These are phyloP conservation scores for Poecile montanus DNA, from an alignment of 2,797 vertebrate species.

Conservation along the genomic window DNA sequence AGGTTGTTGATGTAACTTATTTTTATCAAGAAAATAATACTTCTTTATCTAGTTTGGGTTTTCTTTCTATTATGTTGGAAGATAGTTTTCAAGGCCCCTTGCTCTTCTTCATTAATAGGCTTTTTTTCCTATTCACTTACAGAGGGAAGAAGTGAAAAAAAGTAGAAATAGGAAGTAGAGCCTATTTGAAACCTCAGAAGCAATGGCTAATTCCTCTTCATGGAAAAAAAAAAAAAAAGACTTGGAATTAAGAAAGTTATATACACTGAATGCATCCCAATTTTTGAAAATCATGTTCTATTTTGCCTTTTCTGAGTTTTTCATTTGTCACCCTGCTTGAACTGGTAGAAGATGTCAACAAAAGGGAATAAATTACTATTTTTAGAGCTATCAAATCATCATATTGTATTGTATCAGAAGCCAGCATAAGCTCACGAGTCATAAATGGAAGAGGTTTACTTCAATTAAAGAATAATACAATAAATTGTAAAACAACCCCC, in stretches of 20 bases:
- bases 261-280: not conserved
- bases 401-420: not conserved
- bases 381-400: not conserved
- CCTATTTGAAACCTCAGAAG: not conserved
- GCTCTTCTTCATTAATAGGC: not conserved
- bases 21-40: not conserved
- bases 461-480: not conserved
- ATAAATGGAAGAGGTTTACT: not conserved
- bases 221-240: not conserved
- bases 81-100: not conserved
- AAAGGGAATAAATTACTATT: not conserved
- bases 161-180: not conserved
- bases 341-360: not conserved
- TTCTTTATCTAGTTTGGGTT: not conserved
- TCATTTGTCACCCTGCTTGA: not conserved
- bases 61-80: not conserved
- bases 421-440: not conserved
- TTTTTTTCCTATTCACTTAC: not conserved
- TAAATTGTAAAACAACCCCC: rapidly evolving
- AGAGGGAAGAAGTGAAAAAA: not conserved
- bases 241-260: not conserved
- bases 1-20: not conserved
- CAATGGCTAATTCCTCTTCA: not conserved
- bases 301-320: not conserved
- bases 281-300: not conserved